A percentile compares a stretch with the other conserved stretches of the same genome.
Evolutionary conservation across 2,888 invertebrate genomes (phyloP).

Genomic region (Parnassius smintheus): DNA sequence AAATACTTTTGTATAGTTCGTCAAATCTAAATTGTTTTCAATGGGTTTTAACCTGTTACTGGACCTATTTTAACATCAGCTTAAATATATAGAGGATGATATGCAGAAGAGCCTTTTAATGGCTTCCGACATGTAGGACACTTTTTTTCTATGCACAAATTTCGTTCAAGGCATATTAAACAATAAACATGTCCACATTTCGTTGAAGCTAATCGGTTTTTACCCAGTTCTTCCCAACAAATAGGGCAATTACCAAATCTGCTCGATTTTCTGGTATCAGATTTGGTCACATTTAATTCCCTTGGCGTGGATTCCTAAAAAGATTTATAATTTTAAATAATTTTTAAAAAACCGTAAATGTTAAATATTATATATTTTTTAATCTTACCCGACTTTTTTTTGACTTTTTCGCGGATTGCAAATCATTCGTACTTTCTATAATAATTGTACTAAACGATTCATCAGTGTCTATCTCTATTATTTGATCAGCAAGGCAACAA

Average conservation of each 20-base stretch:
- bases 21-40: too few relatives aligned
- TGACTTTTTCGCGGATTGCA: not conserved
- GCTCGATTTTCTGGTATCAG: slow-evolving; percentile 1
- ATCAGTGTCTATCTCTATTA: slow-evolving; percentile 49
- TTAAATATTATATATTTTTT: not conserved
- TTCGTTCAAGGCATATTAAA: slow-evolving; percentile 45
- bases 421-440: not conserved
- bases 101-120: slow-evolving; percentile 45
- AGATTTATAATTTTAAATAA: not conserved
- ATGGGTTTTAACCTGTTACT: too few relatives aligned
- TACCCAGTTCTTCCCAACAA: slow-evolving; percentile 56
- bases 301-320: slow-evolving; percentile 1
- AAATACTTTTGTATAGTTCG: too few relatives aligned
- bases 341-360: not conserved
- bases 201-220: slow-evolving; percentile 55
- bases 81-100: slow-evolving; percentile 45
- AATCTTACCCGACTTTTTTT: not conserved
- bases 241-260: slow-evolving; percentile 55
- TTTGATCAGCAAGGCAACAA: slow-evolving; percentile 32
- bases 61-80: not conserved
- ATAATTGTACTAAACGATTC: slow-evolving; percentile 34
- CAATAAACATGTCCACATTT: slow-evolving; percentile 68
- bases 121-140: slow-evolving; percentile 57
- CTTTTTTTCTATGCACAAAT: slow-evolving; percentile 42
- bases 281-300: not conserved